Evolutionary conservation across 2,113 vertebrate species (phyloP), one percentile per base, ranked within the genome.

Genomic region (Scytalopus superciliaris): DNA sequence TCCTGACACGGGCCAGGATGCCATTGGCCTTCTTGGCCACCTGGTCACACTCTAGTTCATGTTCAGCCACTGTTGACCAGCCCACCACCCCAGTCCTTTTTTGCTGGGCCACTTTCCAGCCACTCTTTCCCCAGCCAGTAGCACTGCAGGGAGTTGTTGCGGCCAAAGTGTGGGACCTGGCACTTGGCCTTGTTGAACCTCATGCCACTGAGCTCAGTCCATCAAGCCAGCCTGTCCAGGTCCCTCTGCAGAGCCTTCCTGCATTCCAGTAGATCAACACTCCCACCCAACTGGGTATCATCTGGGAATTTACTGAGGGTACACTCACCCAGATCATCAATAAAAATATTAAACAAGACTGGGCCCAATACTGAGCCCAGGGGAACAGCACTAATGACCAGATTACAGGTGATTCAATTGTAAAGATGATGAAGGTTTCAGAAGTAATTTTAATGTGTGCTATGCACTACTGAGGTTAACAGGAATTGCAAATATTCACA

Each of bases 401-500:
- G 35, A 62, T 49, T 49, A 79, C n/a, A 89, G 35, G 37, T 93
- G 93, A 69, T 91, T 80, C 94, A 91, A 88, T 31, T 88, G 82
- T 70, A 90, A 91, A 83, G 63, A 80, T 66, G 42, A 82, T 90
- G 67, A 95, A 63, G 63, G 55, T 84, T 78, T 75, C 82, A 91
- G 70, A 79, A 89, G 74, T 83, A 66, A 90, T 94, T 84, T 73
- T 91, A 77, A 87, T 33, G 21, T 45, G 45, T 45, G 49, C 75
- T 93, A 25, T 9, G 28, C 84, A 80, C 70, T 89, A 44, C 78
- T 69, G 74, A 93, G 90, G 82, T 94, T 94, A 96, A 95, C 84
- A 89, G 35, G 89, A 91, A 91, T 28, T 94, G 75, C 90, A 95
- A 87, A 94, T 95, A 88, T 60, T 93, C 91, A 84, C 84, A 81